Evolutionary conservation across 92 coral and sea anemone species (phyloP).

Genomic region (Actinostola sp.): DNA sequence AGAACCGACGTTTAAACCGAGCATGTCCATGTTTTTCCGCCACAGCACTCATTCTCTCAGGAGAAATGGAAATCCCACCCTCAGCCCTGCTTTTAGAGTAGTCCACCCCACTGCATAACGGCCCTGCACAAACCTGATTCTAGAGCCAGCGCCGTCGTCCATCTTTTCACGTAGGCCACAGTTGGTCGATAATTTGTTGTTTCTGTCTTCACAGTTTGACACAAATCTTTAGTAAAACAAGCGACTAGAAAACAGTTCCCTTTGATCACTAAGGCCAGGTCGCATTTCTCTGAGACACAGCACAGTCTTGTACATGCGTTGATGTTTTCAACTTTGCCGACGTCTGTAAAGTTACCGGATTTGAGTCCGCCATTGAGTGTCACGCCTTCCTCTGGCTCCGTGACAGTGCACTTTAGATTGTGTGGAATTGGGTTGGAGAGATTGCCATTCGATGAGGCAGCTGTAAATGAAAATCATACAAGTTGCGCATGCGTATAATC

Average conservation of each 20-base stretch:
- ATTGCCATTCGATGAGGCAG: conserved; percentile 47
- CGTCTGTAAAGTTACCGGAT: conserved; percentile 93
- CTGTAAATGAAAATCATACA: not conserved
- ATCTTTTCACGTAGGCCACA: conserved; percentile 71
- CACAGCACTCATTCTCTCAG: no score
- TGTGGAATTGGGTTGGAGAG: conserved; percentile 69
- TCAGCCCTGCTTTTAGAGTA: no score
- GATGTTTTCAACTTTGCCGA: conserved; percentile 85
- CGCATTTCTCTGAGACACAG: conserved; percentile 92
- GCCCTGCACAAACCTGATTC: conserved; percentile 76
- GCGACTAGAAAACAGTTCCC: conserved; percentile 87
- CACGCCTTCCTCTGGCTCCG: conserved; percentile 78
- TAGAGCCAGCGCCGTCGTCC: conserved; percentile 75
- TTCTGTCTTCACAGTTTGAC: conserved; percentile 78
- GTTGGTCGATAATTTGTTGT: conserved; percentile 84
- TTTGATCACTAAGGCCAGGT: conserved; percentile 82
- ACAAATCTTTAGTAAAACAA: conserved; percentile 79
- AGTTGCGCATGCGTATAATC: no score
- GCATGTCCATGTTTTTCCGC: no score
- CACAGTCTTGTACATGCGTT: conserved; percentile 89
- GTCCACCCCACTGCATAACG: no score
- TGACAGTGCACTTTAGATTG: conserved; percentile 83
- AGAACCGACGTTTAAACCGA: no score
- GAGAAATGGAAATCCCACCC: no score
- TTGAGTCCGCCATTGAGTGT: conserved; percentile 87